Percentiles rank a stretch among this genome's conserved stretches.
phyloP scores from a whole-genome alignment of 2,797 vertebrate genomes.

The Leptoclinus maculatus region DNA sequence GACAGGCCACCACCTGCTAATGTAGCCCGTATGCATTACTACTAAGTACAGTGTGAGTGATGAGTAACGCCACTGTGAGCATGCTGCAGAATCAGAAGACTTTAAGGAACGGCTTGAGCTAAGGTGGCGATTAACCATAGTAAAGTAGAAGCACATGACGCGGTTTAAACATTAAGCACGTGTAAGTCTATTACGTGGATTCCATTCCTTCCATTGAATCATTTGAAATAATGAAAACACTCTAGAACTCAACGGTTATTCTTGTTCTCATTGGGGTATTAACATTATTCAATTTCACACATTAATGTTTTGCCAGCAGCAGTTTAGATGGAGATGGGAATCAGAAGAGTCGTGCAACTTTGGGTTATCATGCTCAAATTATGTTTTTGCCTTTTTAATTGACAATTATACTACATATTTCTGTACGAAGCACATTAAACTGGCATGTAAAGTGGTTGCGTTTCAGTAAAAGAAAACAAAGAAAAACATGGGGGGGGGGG shows the following conservation, averaged over 20 bases:
- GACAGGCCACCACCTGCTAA: background rate
- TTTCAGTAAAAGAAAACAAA: background rate
- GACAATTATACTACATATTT: background rate
- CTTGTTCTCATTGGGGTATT: background rate
- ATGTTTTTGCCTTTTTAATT: background rate
- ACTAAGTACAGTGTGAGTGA: slow-evolving; percentile 1
- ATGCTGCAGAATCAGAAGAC: background rate
- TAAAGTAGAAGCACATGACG: background rate
- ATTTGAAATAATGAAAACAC: background rate
- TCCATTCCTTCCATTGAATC: background rate
- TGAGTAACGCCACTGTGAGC: background rate
- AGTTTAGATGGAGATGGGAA: background rate
- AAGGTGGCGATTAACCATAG: too few species aligned
- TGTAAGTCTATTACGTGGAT: background rate
- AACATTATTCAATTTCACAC: background rate
- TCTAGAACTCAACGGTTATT: background rate
- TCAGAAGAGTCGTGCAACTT: background rate
- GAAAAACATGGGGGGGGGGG: background rate
- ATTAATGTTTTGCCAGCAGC: background rate
- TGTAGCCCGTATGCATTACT: background rate
- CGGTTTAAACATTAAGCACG: background rate
- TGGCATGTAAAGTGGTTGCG: background rate
- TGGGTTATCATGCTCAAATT: background rate
- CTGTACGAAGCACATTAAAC: background rate
- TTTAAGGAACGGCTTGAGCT: background rate